These are phyloP conservation scores for Cyanoramphus novaezelandiae DNA, from an alignment of 2,113 vertebrate genomes.

Conservation along the genomic window DNA sequence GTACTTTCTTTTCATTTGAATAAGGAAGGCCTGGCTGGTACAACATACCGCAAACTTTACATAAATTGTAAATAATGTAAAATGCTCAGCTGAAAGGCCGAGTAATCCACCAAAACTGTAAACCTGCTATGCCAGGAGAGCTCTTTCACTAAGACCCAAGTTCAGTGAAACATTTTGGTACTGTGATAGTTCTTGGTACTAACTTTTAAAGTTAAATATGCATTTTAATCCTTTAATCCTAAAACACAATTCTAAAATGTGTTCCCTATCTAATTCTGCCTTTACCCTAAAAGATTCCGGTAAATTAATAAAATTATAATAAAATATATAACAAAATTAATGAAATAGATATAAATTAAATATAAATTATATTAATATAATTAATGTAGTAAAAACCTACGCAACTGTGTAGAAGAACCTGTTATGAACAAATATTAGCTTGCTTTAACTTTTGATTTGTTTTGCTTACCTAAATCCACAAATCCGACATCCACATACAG, in stretches of 20 bases:
- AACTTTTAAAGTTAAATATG: not conserved
- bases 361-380: not conserved
- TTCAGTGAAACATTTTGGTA: not conserved
- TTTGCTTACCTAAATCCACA: conserved; percentile 79
- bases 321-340: not conserved
- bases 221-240: not conserved
- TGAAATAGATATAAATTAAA: not conserved
- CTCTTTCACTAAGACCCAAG: not conserved
- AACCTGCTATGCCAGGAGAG: not conserved
- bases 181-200: not conserved
- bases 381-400: not conserved
- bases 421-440: not conserved
- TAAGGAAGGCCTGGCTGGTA: not conserved
- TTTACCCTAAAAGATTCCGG: not conserved
- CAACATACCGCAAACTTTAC: not conserved
- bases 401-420: not conserved
- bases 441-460: not conserved
- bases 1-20: not conserved
- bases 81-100: not conserved
- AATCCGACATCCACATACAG: conserved; percentile 93
- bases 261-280: not conserved
- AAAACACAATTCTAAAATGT: not conserved
- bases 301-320: not conserved
- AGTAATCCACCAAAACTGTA: not conserved
- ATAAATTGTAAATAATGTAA: not conserved